phyloP scores from a whole-genome alignment of 2,113 vertebrate genomes.

The Corythoichthys haematopterus region DNA sequence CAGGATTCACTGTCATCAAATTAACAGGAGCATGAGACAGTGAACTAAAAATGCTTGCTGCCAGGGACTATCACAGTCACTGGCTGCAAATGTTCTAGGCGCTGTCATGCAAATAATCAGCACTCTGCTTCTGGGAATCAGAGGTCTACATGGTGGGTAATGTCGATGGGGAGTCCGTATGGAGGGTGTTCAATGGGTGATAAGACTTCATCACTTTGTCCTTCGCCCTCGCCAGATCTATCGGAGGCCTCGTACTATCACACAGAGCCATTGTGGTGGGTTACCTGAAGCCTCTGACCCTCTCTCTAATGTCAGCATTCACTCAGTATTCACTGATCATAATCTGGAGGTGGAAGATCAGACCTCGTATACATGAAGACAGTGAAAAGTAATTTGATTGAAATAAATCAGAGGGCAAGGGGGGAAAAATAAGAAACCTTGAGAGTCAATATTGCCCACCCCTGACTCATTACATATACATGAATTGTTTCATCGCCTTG shows the following conservation, averaged over 20 bases:
- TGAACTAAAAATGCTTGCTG: slow-evolving; percentile 66
- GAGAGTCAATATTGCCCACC: no score
- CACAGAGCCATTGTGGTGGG: slow-evolving; percentile 52
- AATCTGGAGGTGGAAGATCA: slow-evolving; percentile 50
- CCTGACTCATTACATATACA: no score
- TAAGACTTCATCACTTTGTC: slow-evolving; percentile 45
- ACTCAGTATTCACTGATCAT: slow-evolving; percentile 28
- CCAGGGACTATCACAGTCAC: slow-evolving; percentile 68
- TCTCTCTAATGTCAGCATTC: slow-evolving; percentile 31
- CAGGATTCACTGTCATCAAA: slow-evolving; percentile 65
- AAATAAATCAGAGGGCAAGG: no score
- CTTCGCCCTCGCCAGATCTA: slow-evolving; percentile 49
- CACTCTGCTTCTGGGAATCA: slow-evolving; percentile 54
- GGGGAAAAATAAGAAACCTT: no score
- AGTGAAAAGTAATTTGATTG: no score
- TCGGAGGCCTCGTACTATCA: slow-evolving; percentile 48
- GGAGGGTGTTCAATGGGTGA: slow-evolving; percentile 26
- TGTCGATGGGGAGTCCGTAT: slow-evolving; percentile 30
- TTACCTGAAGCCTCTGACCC: slow-evolving; percentile 48
- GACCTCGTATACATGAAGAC: no score
- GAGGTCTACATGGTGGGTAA: slow-evolving; percentile 38
- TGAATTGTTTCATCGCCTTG: no score
- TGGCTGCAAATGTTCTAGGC: slow-evolving; percentile 53
- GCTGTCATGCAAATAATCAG: slow-evolving; percentile 66
- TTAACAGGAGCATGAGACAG: slow-evolving; percentile 69